Evolutionary conservation across 2,113 vertebrate species (phyloP).

Genomic region (Illadopsis cleaveri): DNA sequence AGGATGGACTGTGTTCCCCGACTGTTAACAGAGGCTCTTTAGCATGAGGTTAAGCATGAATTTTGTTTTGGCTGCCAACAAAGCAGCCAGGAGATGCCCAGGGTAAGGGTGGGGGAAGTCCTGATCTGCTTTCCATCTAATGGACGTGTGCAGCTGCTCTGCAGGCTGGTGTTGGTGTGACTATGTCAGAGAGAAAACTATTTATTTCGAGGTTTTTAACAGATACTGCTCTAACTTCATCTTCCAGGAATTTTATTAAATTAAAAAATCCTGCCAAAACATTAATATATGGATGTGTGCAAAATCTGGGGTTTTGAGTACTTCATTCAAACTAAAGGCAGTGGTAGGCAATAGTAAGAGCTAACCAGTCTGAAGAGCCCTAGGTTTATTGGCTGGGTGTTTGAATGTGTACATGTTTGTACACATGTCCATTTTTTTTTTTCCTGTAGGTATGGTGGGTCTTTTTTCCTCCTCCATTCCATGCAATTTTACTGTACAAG

Average conservation of each 20-base stretch:
- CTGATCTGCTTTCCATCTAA: conserved; percentile 52
- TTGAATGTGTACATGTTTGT: not conserved
- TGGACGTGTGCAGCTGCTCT: conserved; percentile 55
- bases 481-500: not conserved
- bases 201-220: not conserved
- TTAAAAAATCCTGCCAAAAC: conserved; percentile 34
- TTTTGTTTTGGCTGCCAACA: conserved; percentile 38
- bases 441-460: not conserved
- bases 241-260: conserved; percentile 56
- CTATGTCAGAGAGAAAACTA: not conserved
- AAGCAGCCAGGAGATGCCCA: conserved; percentile 16
- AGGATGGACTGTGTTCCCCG: not conserved
- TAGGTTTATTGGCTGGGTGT: not conserved
- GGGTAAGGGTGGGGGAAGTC: conserved; percentile 15
- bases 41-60: conserved; percentile 16
- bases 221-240: conserved; percentile 53
- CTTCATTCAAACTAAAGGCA: not conserved
- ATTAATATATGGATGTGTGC: not conserved
- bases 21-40: conserved; percentile 23
- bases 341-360: not conserved
- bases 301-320: not conserved
- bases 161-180: not conserved
- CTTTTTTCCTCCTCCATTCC: not conserved
- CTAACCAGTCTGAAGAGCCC: not conserved
- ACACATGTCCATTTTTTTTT: not conserved